Conservation (phyloP, 2,797 vertebrate species). For the Sebastiscus tertius region DNA sequence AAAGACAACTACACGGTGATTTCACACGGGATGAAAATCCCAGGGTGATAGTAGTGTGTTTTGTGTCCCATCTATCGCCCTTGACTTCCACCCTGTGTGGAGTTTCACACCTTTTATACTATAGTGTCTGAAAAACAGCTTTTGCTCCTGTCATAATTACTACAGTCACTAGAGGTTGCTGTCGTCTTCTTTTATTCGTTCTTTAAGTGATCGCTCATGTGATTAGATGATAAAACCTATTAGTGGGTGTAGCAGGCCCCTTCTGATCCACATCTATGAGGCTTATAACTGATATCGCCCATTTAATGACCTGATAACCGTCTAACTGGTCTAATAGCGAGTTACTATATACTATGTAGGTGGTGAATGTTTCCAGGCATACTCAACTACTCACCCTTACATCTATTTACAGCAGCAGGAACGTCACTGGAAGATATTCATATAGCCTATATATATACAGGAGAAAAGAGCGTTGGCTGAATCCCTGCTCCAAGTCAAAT, state of each 20-base stretch:
- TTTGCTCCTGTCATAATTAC: not conserved
- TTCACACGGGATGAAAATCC: no score
- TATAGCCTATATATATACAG: not conserved
- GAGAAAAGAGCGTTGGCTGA: not conserved
- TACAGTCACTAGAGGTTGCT: not conserved
- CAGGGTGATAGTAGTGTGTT: no score
- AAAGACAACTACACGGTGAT: no score
- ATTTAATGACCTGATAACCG: not conserved
- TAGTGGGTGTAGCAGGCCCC: not conserved
- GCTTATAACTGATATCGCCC: not conserved
- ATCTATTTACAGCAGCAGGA: slow-evolving; percentile 22
- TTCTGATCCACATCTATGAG: not conserved
- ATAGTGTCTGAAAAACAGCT: no score
- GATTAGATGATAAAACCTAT: not conserved
- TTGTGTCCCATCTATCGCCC: no score
- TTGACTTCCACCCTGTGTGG: not conserved
- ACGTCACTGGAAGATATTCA: not conserved
- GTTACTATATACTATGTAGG: slow-evolving; percentile 16
- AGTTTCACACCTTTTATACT: not conserved
- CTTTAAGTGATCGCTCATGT: not conserved
- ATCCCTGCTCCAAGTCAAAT: slow-evolving; percentile 5
- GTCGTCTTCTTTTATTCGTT: not conserved
- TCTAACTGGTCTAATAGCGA: not conserved
- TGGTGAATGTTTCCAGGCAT: slow-evolving; percentile 22
- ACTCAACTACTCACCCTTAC: not conserved